Evolutionary conservation across 2,797 vertebrate species (phyloP), one percentile per base, ranked within the genome.

Genomic region (Novumbra hubbsi): DNA sequence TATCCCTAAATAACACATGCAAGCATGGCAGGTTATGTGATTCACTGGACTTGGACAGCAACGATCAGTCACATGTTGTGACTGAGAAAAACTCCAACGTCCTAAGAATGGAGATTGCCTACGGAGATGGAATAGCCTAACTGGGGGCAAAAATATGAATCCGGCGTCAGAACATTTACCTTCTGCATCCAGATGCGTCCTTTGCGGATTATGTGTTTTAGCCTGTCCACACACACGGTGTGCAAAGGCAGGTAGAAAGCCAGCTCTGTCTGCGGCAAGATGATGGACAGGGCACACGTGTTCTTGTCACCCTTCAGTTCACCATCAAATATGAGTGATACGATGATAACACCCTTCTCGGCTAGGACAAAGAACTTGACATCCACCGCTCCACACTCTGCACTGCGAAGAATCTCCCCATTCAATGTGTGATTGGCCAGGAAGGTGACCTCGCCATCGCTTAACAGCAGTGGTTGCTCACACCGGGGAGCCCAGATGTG

Each of bases 161-260:
- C 9, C 28, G 70, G 55, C 19, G 70, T 72, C 6, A 30, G 19
- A 12, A 55, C 14, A 30, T 7, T 16, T 85, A 99, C 98, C 96
- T 99, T 99, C 88, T 99, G 96, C 97, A 99, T 98, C 95, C 96
- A 98, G 91, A 99, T 98, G 80, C 97, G 95, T 81, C 97, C 97
- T 89, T 96, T 98, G 68, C 98, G 94, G 89, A 98, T 98, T 50
- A 95, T 96, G 64, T 99, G 97, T 49, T 96, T 98, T 32, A 99
- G 91, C 62, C 98, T 95, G 81, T 98, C 96, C 80, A 99, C 97
- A 0, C 97, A 99, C 38, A 97, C 93, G 69, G 93, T 94, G 82
- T 99, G 98, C 77, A 99, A 93, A 0, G 97, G 98, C 74, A 99
- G 91, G 88, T 98, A 99, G 91, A 99, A 99, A 79, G 93, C 77